A percentile compares a stretch with the other conserved stretches of the same genome.
These are phyloP conservation scores for Drosophila sulfurigaster DNA, from an alignment of 1,140 invertebrate species.

Conservation along the genomic window DNA sequence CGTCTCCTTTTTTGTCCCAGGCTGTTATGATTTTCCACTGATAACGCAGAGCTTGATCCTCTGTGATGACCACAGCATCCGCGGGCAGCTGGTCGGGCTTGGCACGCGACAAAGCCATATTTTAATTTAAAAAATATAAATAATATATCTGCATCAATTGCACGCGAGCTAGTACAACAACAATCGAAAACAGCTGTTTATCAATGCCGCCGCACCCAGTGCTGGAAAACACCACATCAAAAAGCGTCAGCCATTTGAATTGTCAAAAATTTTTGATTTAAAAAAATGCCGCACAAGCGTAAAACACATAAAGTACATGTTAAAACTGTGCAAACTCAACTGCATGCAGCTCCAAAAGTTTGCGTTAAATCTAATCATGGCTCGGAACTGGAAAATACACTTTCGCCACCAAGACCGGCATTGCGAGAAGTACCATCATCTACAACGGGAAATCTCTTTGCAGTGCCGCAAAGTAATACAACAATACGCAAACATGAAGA, in stretches of 20 bases:
- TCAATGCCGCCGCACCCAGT: conserved; percentile 7
- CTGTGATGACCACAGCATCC: conserved; percentile 84
- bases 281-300: conserved; percentile 57
- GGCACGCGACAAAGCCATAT: conserved; percentile 63
- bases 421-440: not conserved
- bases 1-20: conserved; percentile 84
- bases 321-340: conserved; percentile 12
- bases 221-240: conserved; percentile 16
- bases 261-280: not conserved
- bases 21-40: conserved; percentile 84
- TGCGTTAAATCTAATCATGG: conserved; percentile 26
- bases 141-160: not conserved
- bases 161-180: conserved; percentile 2
- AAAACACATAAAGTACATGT: not conserved
- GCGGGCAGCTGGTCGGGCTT: conserved; percentile 64
- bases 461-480: conserved; percentile 52
- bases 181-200: conserved; percentile 41
- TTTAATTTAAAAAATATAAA: conserved; percentile 1
- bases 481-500: conserved; percentile 41
- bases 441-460: conserved; percentile 13
- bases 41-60: conserved; percentile 84
- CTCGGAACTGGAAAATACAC: not conserved
- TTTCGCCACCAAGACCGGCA: not conserved
- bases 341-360: conserved; percentile 18
- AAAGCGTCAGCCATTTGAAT: no score